Percentiles rank a stretch among this genome's conserved stretches.
phyloP scores from a whole-genome alignment of 2,113 vertebrate genomes.

The Herpailurus yagouaroundi region DNA sequence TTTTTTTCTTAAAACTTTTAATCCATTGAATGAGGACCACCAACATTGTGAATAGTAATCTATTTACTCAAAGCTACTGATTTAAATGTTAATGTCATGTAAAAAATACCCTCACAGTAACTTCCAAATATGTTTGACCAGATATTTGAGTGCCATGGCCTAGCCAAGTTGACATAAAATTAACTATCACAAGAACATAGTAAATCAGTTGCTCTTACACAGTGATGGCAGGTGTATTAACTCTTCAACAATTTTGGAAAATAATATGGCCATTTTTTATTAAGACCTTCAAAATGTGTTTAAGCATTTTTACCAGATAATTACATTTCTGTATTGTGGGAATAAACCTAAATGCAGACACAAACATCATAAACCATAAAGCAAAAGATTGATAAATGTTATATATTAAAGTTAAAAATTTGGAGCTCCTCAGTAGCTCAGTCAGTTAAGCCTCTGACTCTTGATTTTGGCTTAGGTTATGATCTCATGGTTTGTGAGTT shows the following conservation, averaged over 20 bases:
- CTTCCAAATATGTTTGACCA: background rate
- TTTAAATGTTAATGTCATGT: background rate
- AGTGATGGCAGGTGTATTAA: background rate
- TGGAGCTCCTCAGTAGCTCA: no score
- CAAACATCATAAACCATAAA: background rate
- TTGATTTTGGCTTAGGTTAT: no score
- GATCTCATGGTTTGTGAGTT: no score
- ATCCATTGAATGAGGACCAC: background rate
- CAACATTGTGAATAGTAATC: background rate
- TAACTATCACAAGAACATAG: background rate
- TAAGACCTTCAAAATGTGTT: background rate
- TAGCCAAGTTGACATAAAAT: background rate
- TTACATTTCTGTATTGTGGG: background rate
- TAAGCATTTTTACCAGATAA: background rate
- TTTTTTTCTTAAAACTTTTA: background rate
- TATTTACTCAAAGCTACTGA: background rate
- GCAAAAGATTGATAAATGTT: background rate
- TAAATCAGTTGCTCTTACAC: background rate
- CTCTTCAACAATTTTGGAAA: background rate
- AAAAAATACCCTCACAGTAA: background rate
- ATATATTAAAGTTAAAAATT: background rate
- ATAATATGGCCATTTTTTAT: background rate
- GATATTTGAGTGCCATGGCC: no score
- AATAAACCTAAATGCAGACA: background rate
- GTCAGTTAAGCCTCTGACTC: no score